phyloP scores from a whole-genome alignment of 2,888 invertebrate species.

The Dasysyrphus tricinctus region DNA sequence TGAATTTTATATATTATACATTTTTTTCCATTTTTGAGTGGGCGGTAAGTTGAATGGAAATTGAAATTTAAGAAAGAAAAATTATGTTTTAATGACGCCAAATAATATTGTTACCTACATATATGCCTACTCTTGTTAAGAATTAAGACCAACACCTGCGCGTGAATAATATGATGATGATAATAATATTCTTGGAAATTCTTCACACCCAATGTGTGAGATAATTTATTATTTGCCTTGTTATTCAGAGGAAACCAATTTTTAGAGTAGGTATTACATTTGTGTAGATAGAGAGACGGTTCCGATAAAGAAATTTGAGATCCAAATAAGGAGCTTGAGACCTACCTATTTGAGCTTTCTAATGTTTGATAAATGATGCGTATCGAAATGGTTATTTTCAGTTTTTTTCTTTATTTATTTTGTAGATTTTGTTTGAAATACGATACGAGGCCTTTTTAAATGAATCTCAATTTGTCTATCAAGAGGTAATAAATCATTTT shows the following conservation, averaged over 20 bases:
- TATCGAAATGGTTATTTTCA: neutral
- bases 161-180: slow-evolving; percentile 29
- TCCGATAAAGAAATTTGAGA: slow-evolving; percentile 14
- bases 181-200: slow-evolving; percentile 2
- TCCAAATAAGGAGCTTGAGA: slow-evolving; percentile 9
- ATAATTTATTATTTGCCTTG: slow-evolving; percentile 20
- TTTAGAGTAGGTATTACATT: neutral
- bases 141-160: slow-evolving; percentile 5
- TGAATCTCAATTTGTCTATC: slow-evolving; percentile 12
- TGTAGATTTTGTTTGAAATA: slow-evolving; percentile 1
- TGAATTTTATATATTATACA: neutral
- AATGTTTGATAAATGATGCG: slow-evolving; percentile 9
- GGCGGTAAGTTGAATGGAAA: slow-evolving; percentile 29
- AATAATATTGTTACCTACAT: neutral
- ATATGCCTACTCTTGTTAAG: neutral
- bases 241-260: neutral
- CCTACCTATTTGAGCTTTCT: neutral
- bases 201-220: slow-evolving; percentile 1
- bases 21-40: neutral
- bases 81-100: slow-evolving; percentile 39
- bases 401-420: neutral
- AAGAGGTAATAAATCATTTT: slow-evolving; percentile 16
- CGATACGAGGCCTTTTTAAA: neutral
- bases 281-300: too few species aligned
- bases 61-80: slow-evolving; percentile 27